Percentiles rank a stretch among this genome's conserved stretches.
Conservation (phyloP, 2,113 vertebrate genomes). For the Zosterops borbonicus region DNA sequence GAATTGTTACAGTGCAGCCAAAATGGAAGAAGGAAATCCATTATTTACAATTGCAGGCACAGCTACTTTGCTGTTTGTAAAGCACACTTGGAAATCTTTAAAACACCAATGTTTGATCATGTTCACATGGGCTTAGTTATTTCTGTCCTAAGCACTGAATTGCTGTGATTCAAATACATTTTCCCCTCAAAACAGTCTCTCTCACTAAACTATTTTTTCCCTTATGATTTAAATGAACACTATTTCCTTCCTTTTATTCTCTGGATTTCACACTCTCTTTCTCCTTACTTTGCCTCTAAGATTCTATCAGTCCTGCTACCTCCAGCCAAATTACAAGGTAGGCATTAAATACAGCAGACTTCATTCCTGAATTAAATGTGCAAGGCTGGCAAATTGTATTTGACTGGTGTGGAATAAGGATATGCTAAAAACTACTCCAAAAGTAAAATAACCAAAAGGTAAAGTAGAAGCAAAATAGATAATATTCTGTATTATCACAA, state of each 20-base stretch:
- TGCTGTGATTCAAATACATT: not conserved
- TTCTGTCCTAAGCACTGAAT: not conserved
- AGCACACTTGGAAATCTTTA: not conserved
- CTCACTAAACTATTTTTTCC: not conserved
- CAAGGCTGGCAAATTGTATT: not conserved
- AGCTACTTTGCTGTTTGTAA: not conserved
- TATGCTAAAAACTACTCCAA: not conserved
- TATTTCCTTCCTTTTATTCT: not conserved
- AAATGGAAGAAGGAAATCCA: not conserved
- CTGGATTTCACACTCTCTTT: not conserved
- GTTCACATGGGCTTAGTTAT: not conserved
- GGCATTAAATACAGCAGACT: not conserved
- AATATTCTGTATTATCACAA: not conserved
- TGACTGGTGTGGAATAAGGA: not conserved
- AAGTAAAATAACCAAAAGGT: not conserved
- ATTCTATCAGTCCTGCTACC: not conserved
- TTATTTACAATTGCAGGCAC: not conserved
- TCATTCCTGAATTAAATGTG: not conserved
- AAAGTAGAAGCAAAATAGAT: not conserved
- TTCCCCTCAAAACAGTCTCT: not conserved
- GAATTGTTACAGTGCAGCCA: not conserved
- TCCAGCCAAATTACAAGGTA: not conserved
- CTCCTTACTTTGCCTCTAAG: not conserved
- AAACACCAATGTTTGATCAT: not conserved
- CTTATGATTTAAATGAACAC: not conserved